phyloP scores from a whole-genome alignment of 2,797 vertebrate genomes.

The Coilia nasus region DNA sequence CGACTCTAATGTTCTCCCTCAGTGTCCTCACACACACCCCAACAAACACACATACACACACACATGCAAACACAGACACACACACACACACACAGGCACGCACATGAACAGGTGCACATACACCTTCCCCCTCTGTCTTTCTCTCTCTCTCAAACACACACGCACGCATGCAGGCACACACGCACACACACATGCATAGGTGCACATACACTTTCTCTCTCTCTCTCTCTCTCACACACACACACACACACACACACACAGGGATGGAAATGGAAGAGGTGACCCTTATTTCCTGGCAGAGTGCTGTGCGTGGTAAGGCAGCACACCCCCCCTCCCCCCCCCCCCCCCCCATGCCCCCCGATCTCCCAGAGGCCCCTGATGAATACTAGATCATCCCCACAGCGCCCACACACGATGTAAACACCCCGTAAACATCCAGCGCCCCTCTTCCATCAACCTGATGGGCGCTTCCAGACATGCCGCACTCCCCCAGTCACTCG shows the following conservation, averaged over 20 bases:
- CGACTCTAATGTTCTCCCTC: not conserved
- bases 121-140: too few relatives aligned
- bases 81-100: not conserved
- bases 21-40: not conserved
- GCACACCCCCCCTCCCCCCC: not conserved
- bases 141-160: not conserved
- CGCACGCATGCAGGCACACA: not conserved
- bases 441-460: conserved; percentile 12
- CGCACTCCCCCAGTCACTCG: not conserved
- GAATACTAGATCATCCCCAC: conserved; percentile 6
- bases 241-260: not conserved
- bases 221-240: too few relatives aligned
- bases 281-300: conserved; percentile 8
- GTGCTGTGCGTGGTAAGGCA: not conserved
- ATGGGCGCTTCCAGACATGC: not conserved
- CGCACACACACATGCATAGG: not conserved
- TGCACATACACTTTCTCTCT: too few relatives aligned
- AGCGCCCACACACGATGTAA: not conserved
- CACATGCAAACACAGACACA: not conserved
- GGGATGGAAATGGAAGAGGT: not conserved
- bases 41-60: not conserved
- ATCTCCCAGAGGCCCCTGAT: not conserved
- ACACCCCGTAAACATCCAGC: not conserved
- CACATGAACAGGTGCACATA: not conserved
- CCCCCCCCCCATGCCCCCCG: not conserved